Base-by-base conservation (phyloP, 2,113 vertebrate species). In the Mesocricetus auratus region DNA sequence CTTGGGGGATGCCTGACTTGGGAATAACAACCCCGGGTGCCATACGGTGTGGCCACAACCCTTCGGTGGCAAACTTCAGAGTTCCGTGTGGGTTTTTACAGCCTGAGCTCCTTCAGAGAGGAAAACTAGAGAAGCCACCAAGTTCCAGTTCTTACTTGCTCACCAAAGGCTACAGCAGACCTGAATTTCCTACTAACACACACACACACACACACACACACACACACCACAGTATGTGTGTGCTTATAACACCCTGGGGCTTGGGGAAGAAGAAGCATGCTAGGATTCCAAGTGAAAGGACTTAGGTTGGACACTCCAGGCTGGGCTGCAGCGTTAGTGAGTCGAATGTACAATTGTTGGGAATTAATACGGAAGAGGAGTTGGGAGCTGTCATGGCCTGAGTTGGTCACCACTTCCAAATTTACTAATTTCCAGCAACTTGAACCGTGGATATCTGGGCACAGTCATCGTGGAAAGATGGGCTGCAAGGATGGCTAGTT, bases 11-110 rank as follows among this genome's bases (percentile, higher is more conserved):
- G 0, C 15, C 68, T 3, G 1, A 19, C 69, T 6, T 12, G 29
- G 60, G 24, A 74, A 86, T 39, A 42, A 26, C 42, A 83, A 81
- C 42, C n/a, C 83, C 7, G 0, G 17, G 31, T 29, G 17, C 47
- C 68, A 56, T 56, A 33, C 36, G 60, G 1, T 5, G 2, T 47
- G 7, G 0, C 1, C 1, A 21, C 17, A 3, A 0, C 2, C 66
- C 47, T 31, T 60, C 24, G 4, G 42, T 0, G 2, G 19, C 26
- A 36, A 6, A 7, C 1, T 19, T 6, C 50, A 0, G 5, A 3
- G 36, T 26, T 74, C 64, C 1, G 0, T 0, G 0, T 10, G 2
- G 22, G 73, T 39, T 31, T 92, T 81, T 64, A 56, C 13, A 13
- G 53, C 29, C 50, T 71, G 21, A 31, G 11, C 39, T 39, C 33